A percentile compares a stretch with the other conserved stretches of the same genome.
Evolutionary conservation across 2,797 vertebrate species (phyloP).

Genomic region (Crypturellus tataupa): DNA sequence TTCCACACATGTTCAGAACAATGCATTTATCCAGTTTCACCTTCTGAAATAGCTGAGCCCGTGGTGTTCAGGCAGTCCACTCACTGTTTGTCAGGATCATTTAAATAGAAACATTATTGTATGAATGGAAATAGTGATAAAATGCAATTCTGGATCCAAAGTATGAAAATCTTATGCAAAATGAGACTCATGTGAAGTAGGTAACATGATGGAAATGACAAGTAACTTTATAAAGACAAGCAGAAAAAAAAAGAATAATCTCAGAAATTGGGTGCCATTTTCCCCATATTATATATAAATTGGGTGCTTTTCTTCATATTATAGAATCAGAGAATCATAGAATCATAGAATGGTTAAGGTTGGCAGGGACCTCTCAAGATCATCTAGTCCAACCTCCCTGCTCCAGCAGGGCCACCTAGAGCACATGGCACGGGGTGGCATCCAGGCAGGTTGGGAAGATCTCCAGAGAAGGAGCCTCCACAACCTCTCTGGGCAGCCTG

Average conservation of each 20-base stretch:
- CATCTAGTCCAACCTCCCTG: too few species aligned
- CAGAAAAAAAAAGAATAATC: neutral
- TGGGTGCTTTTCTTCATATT: neutral
- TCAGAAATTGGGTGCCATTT: neutral
- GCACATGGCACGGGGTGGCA: too few species aligned
- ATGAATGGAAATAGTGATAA: neutral
- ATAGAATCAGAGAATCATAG: too few species aligned
- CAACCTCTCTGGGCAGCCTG: too few species aligned
- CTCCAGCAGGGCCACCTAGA: too few species aligned
- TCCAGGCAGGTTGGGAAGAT: too few species aligned
- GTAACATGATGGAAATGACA: neutral
- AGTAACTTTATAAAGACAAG: neutral
- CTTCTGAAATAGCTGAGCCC: neutral
- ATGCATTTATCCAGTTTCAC: neutral
- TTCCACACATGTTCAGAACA: neutral
- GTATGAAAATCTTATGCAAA: neutral
- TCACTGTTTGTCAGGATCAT: neutral
- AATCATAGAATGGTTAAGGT: too few species aligned
- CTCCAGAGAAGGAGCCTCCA: too few species aligned
- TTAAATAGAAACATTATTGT: neutral
- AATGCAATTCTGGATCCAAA: neutral
- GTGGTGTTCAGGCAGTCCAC: neutral
- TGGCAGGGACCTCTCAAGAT: too few species aligned
- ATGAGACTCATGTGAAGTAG: neutral
- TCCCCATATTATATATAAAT: neutral